A percentile compares a stretch with the other conserved stretches of the same genome.
Evolutionary conservation across 2,113 vertebrate genomes (phyloP).

Genomic region (Tamias sibiricus): DNA sequence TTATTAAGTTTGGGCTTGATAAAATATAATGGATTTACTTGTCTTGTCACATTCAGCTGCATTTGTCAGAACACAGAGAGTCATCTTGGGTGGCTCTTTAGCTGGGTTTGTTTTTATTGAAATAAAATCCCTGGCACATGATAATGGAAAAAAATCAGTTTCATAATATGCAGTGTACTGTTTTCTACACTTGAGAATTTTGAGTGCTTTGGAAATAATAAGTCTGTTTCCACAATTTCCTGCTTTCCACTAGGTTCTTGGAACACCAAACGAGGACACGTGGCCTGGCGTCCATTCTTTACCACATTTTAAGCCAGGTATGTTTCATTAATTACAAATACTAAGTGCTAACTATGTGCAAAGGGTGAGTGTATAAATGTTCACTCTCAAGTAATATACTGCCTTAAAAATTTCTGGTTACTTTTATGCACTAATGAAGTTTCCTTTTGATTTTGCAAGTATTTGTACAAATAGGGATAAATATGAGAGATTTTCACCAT

Average conservation of each 20-base stretch:
- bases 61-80: slow-evolving; percentile 42
- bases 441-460: background rate
- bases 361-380: background rate
- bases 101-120: slow-evolving; percentile 59
- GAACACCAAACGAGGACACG: slow-evolving; percentile 95
- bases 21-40: slow-evolving; percentile 20
- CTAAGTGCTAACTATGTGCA: background rate
- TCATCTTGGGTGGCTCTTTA: slow-evolving; percentile 52
- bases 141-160: slow-evolving; percentile 53
- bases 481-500: background rate
- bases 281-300: slow-evolving; percentile 97
- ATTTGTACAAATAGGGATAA: background rate
- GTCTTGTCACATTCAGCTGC: background rate
- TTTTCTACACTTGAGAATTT: slow-evolving; percentile 65
- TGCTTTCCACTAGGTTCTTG: slow-evolving; percentile 90
- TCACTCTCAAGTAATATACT: background rate
- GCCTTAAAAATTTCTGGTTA: background rate
- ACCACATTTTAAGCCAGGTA: slow-evolving; percentile 98
- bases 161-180: slow-evolving; percentile 44
- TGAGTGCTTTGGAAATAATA: slow-evolving; percentile 77
- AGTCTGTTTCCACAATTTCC: slow-evolving; percentile 66
- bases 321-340: slow-evolving; percentile 45
- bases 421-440: background rate
- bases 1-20: background rate
- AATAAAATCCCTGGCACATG: slow-evolving; percentile 59